These are phyloP conservation scores for Rhinella marina DNA, from an alignment of 2,797 vertebrate species.

Conservation along the genomic window DNA sequence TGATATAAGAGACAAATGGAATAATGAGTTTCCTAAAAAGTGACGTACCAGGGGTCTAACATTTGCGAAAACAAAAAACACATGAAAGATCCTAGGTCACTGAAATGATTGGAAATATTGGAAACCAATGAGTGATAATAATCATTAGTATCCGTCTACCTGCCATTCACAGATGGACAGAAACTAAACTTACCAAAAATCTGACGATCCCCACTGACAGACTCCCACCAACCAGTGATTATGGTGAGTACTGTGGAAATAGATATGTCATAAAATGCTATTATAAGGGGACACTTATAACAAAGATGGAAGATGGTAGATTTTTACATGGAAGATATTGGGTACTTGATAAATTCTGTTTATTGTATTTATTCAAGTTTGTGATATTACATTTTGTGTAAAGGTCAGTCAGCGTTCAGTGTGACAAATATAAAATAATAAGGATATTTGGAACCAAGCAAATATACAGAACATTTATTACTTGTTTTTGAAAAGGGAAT, in stretches of 20 bases:
- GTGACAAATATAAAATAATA: neutral
- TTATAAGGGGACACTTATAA: neutral
- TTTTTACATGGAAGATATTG: neutral
- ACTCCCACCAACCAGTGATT: neutral
- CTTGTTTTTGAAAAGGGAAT: slow-evolving; percentile 8
- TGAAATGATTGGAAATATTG: neutral
- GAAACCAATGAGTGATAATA: neutral
- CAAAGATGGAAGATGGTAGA: too few relatives aligned
- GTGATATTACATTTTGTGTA: neutral
- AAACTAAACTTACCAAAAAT: neutral
- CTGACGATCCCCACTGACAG: neutral
- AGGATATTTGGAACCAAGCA: neutral
- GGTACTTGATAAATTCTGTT: neutral
- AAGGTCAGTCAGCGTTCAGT: neutral
- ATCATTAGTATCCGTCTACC: neutral
- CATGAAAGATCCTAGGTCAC: neutral
- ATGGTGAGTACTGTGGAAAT: neutral
- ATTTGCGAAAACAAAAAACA: neutral
- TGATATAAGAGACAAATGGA: neutral
- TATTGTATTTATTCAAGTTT: neutral
- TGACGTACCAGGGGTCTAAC: neutral
- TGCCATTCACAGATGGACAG: neutral
- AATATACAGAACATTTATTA: neutral
- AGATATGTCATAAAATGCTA: neutral
- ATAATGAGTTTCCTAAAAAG: neutral